phyloP scores from a whole-genome alignment of 2,797 vertebrate species.

The Hybognathus amarus region DNA sequence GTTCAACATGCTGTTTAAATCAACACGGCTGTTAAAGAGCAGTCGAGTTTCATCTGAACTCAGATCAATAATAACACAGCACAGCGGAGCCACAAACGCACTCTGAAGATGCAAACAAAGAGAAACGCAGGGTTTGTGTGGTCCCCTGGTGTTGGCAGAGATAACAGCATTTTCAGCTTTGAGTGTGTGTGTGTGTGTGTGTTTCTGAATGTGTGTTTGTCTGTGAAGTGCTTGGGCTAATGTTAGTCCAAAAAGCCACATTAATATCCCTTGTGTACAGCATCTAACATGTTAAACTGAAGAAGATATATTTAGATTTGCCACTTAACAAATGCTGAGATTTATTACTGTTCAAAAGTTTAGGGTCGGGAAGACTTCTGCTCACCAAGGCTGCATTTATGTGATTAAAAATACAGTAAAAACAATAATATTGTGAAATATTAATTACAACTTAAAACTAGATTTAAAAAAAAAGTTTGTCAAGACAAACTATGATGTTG shows the following conservation, averaged over 20 bases:
- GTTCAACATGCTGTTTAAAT: conserved; percentile 62
- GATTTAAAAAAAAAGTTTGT: not conserved
- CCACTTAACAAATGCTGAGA: conserved; percentile 8
- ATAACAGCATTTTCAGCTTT: conserved; percentile 48
- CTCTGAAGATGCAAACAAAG: conserved; percentile 30
- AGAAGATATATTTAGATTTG: conserved; percentile 18
- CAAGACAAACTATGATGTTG: not conserved
- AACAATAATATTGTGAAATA: not conserved
- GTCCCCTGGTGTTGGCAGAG: conserved; percentile 51
- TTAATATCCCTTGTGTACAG: conserved; percentile 16
- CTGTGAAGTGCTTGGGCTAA: conserved; percentile 8
- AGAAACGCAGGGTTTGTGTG: conserved; percentile 39
- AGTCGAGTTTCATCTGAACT: conserved; percentile 57
- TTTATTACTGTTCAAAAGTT: not conserved
- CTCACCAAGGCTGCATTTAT: not conserved
- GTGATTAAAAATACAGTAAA: not conserved
- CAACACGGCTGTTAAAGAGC: conserved; percentile 61
- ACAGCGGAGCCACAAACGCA: conserved; percentile 45
- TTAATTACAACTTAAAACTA: not conserved
- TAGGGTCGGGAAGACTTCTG: not conserved
- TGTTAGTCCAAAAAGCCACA: conserved; percentile 6
- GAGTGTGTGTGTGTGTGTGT: conserved; percentile 3
- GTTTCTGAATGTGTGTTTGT: conserved; percentile 24
- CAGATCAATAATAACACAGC: conserved; percentile 58
- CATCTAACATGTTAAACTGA: conserved; percentile 9